Evolutionary conservation across 2,888 invertebrate species (phyloP), one percentile per base, ranked within the genome.

Genomic region (Chironomus tentans): DNA sequence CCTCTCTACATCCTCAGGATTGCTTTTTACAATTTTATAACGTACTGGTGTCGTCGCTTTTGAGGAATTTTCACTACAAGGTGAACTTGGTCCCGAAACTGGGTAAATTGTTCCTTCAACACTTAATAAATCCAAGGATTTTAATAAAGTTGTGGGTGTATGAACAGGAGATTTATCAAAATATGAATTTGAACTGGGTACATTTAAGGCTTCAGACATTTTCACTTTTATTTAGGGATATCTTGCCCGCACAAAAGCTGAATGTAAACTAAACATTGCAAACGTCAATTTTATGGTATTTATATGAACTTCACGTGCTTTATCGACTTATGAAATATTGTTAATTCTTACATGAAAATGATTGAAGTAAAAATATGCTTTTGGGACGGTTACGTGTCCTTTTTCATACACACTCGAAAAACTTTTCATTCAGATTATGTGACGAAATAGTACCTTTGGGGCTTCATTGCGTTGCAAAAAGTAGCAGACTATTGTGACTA

Each of bases 111-210:
- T 18, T 47, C 74, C 74, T 24, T 68, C 24, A 7, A 68, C 50
- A 28, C 68, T 74, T n/a, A 74, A 50, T 24, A 74, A 48, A 68
- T 74, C 74, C 22, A 74, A 68, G 48, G 38, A 24, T 7, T 68
- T 47, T 13, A 74, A 48, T 2, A 74, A 68, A 68, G 65, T 74
- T 18, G 74, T 24, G 1, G 74, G 74, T n/a, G 47, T 68, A 6
- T 18, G 68, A n/a, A 18, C 28, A 3, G 74, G 74, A 7, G 74
- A 74, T 48, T 65, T 65, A 47, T 68, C 65, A 50, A 74, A 74
- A 68, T n/a, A 10, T 38, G 38, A 48, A n/a, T 48, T 56, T 13
- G 15, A 5, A 50, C 62, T 15, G 10, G 70, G 70, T 13, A 48
- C 22, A 47, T 21, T 47, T 15, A 71, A n/a, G 13, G 24, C 22